Percentiles rank a stretch among this genome's conserved stretches.
Evolutionary conservation across 2,888 invertebrate species (phyloP).

Genomic region (Junonia oenone): DNA sequence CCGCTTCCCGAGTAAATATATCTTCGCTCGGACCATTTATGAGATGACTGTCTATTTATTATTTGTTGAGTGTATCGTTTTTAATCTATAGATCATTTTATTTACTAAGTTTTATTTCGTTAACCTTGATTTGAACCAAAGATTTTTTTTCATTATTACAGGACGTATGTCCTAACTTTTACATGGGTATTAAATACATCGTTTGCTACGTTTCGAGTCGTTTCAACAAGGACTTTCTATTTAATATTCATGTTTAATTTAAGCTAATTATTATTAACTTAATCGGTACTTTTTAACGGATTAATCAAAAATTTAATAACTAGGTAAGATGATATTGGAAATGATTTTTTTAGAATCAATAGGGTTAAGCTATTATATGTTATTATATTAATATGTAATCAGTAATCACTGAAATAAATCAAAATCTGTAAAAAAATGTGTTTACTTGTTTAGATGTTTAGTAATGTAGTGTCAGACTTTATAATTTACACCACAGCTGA

Average conservation of each 20-base stretch:
- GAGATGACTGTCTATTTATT: constrained; percentile 29
- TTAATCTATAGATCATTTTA: constrained; percentile 42
- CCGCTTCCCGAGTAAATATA: neutral
- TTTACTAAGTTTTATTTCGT: constrained; percentile 37
- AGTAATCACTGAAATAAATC: constrained; percentile 78
- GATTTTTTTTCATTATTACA: constrained; percentile 31
- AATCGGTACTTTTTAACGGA: constrained; percentile 71
- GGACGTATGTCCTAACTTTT: constrained; percentile 20
- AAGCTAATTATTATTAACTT: constrained; percentile 50
- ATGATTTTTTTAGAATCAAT: constrained; percentile 80
- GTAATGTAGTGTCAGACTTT: neutral
- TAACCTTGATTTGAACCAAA: constrained; percentile 46
- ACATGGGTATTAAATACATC: constrained; percentile 22
- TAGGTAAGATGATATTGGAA: constrained; percentile 78
- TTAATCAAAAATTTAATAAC: constrained; percentile 71
- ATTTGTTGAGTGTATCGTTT: constrained; percentile 40
- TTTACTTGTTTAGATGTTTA: constrained; percentile 42
- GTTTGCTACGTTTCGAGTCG: constrained; percentile 31
- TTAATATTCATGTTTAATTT: constrained; percentile 42
- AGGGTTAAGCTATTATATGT: constrained; percentile 75
- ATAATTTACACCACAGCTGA: neutral
- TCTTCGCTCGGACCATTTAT: constrained; percentile 32
- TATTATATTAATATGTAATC: constrained; percentile 74
- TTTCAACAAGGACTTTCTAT: constrained; percentile 29
- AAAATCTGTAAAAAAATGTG: constrained; percentile 51